phyloP scores from a whole-genome alignment of 2,888 invertebrate species.

The Cerceris rybyensis region DNA sequence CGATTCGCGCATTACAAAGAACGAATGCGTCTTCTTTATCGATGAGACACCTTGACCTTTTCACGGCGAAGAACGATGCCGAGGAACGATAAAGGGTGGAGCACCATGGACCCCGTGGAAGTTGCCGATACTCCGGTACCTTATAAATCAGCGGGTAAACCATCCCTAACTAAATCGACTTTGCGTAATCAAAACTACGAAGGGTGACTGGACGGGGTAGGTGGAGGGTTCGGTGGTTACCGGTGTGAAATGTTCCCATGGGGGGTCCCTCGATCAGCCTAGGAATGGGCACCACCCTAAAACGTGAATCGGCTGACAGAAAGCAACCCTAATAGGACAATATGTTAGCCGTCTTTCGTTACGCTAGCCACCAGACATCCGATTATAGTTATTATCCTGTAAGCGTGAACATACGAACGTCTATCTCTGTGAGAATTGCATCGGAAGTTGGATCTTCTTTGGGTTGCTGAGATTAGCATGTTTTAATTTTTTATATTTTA shows the following conservation, averaged over 20 bases:
- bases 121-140: conserved; percentile 43
- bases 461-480: no score
- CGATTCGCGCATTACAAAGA: conserved; percentile 12
- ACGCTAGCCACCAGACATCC: conserved; percentile 67
- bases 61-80: conserved; percentile 46
- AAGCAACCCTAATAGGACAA: conserved; percentile 69
- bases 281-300: conserved; percentile 34
- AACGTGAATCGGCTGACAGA: conserved; percentile 29
- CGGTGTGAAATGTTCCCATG: conserved; percentile 82
- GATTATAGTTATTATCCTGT: conserved; percentile 67
- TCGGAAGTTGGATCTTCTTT: no score
- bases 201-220: conserved; percentile 60
- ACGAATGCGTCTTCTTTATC: conserved; percentile 45
- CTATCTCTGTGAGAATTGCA: no score
- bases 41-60: conserved; percentile 46
- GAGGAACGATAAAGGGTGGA: conserved; percentile 50
- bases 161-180: conserved; percentile 81
- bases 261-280: conserved; percentile 72
- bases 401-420: conserved; percentile 29
- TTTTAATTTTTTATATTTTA: no score
- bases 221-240: conserved; percentile 77
- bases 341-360: conserved; percentile 75
- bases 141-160: conserved; percentile 80
- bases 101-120: conserved; percentile 26
- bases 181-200: conserved; percentile 76